Evolutionary conservation across 2,797 vertebrate genomes (phyloP).

Genomic region (Sebastes variabilis): DNA sequence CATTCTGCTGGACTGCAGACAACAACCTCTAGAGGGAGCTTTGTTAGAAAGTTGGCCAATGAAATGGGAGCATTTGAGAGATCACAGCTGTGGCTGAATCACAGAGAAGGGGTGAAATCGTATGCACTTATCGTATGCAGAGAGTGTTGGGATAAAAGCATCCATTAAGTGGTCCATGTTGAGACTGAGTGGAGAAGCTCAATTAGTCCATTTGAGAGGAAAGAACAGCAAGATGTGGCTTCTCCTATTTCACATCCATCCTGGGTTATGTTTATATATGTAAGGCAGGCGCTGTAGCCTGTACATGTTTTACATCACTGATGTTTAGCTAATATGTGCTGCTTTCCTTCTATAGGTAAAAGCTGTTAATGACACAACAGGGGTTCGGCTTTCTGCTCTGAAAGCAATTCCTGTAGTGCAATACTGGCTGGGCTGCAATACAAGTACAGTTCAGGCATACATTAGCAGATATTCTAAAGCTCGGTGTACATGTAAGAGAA

Average conservation of each 20-base stretch:
- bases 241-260: not conserved
- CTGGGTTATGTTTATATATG: not conserved
- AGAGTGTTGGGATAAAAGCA: constrained; percentile 28
- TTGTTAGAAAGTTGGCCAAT: not conserved
- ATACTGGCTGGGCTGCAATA: not conserved
- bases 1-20: not conserved
- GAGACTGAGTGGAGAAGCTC: constrained; percentile 4
- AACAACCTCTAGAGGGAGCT: constrained; percentile 3
- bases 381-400: not conserved
- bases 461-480: not conserved
- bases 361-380: not conserved
- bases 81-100: constrained; percentile 9
- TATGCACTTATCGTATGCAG: not conserved
- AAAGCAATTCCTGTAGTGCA: not conserved
- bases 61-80: not conserved
- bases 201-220: constrained; percentile 14
- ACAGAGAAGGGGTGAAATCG: not conserved
- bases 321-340: not conserved
- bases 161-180: constrained; percentile 21
- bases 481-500: no score
- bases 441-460: not conserved
- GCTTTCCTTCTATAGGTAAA: not conserved
- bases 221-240: not conserved
- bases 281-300: no score
- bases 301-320: not conserved